Base-by-base conservation (phyloP, 2,888 invertebrate species). In the Acleris emargana region DNA sequence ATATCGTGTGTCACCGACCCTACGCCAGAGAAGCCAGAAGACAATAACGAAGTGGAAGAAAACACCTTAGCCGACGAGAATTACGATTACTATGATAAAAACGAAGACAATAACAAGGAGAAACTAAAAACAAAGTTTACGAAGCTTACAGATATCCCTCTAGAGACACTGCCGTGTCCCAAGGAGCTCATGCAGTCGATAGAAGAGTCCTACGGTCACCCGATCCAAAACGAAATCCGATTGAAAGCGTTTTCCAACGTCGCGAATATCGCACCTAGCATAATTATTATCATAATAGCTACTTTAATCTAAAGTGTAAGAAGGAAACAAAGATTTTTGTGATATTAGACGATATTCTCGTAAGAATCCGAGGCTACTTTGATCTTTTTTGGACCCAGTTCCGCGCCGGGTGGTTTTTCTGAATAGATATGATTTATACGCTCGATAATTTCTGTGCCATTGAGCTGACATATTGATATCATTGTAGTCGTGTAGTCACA, bases 1-100 rank as follows among this genome's bases (percentile, higher is more conserved):
- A 91, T 97, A 78, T 95, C 95, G 67, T 97, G 97, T 89, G 91
- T 94, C 79, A 86, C 95, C 76, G 95, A 94, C 51, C 74, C 83
- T 0, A 73, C 74, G 6, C 79, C 76, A 50, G 89, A 89, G 62
- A 76, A 83, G 55, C 84, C 80, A n/a, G 86, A 82, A 22, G 83
- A 80, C 51, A 80, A 82, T 61, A 77, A 78, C 64, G 84, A 84
- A 64, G 74, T 67, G 2, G 79, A 78, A 58, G 80, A 80, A 57
- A 88, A 88, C 68, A 70, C 82, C 47, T 68, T 89, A 45, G 76
- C 84, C 9, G 89, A 87, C 45, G 88, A 88, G 52, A 88, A 81
- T 55, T 90, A 91, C 71, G 90, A 91, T 58, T 90, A 91, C 72
- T 89, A 91, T 58, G 89, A 90, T 43, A 89, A 88, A 76, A 82